A percentile compares a stretch with the other conserved stretches of the same genome.
These are phyloP conservation scores for Strigamia transsilvanica DNA, from an alignment of 2,888 invertebrate species.

Conservation along the genomic window DNA sequence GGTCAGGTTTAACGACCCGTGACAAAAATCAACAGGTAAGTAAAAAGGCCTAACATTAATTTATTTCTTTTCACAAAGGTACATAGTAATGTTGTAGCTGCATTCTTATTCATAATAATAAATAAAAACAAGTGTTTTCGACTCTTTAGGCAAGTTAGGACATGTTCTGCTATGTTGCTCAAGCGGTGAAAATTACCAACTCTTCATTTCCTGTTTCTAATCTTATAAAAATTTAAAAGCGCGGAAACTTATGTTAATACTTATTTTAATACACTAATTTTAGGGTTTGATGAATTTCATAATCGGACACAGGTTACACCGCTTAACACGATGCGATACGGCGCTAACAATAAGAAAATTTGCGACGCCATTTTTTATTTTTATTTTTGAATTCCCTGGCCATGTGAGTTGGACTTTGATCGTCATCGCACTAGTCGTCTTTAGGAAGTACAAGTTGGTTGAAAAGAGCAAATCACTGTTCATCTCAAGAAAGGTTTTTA, in stretches of 20 bases:
- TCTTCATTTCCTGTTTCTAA: conserved; percentile 14
- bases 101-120: neutral
- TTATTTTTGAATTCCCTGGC: neutral
- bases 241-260: neutral
- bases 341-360: neutral
- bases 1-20: neutral
- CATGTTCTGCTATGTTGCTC: neutral
- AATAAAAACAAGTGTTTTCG: neutral
- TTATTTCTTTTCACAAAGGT: neutral
- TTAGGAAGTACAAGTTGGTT: neutral
- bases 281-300: neutral
- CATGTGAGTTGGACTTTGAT: neutral
- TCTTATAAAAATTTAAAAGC: neutral
- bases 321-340: neutral
- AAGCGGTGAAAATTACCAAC: neutral
- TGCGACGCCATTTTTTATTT: neutral
- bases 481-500: conserved; percentile 44
- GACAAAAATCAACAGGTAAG: conserved; percentile 28
- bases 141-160: neutral
- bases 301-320: neutral
- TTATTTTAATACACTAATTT: conserved; percentile 13
- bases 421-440: neutral
- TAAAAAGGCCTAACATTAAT: neutral
- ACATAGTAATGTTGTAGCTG: neutral
- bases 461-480: conserved; percentile 39